A percentile compares a stretch with the other conserved stretches of the same genome.
phyloP scores from a whole-genome alignment of 2,888 invertebrate species.

The Polydrusus pterygomalis region DNA sequence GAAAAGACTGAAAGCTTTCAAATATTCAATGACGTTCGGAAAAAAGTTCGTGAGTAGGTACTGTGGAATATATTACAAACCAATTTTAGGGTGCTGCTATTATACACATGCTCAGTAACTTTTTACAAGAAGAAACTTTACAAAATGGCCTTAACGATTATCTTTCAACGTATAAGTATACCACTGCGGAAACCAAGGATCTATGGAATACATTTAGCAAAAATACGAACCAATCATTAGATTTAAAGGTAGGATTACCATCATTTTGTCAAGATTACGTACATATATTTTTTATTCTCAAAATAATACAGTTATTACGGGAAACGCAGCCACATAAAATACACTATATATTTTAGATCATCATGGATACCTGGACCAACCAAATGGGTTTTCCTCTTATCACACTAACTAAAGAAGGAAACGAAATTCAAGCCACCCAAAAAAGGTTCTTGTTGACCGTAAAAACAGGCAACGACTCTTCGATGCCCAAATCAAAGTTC shows the following conservation, averaged over 20 bases:
- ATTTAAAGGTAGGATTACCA: conserved; percentile 75
- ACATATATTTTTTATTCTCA: conserved; percentile 4
- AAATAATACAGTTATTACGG: too few species aligned
- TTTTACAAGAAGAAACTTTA: conserved; percentile 79
- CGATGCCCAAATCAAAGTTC: conserved; percentile 72
- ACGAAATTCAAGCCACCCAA: conserved; percentile 79
- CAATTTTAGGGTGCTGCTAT: conserved; percentile 79
- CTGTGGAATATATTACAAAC: too few species aligned
- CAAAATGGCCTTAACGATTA: conserved; percentile 81
- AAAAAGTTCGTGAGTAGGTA: too few species aligned
- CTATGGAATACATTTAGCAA: conserved; percentile 85
- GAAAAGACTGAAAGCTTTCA: neutral
- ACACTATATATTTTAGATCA: conserved; percentile 69
- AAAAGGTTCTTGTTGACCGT: conserved; percentile 77
- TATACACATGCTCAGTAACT: conserved; percentile 82
- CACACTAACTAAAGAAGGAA: conserved; percentile 77
- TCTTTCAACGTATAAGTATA: conserved; percentile 80
- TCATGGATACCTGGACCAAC: conserved; percentile 89
- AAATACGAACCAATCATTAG: conserved; percentile 77
- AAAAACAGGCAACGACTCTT: conserved; percentile 67
- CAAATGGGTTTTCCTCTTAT: conserved; percentile 90
- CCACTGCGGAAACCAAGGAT: conserved; percentile 86
- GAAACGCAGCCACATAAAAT: neutral
- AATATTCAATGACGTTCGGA: neutral
- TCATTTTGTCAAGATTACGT: neutral